Conservation (phyloP, 2,113 vertebrate genomes). For the Saccopteryx leptura region DNA sequence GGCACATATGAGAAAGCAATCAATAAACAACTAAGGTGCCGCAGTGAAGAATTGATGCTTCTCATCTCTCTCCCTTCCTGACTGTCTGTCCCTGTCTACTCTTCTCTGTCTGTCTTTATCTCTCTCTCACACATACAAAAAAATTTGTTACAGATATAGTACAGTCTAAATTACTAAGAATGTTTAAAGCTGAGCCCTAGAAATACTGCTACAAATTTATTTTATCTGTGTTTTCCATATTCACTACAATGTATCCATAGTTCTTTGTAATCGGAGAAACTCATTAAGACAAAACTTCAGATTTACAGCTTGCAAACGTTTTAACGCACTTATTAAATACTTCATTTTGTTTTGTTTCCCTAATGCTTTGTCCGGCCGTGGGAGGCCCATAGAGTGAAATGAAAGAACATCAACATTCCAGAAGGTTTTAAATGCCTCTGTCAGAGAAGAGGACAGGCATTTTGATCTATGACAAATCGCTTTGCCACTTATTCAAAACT, state of each 20-base stretch:
- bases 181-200: not conserved
- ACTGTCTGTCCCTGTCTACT: too few species aligned
- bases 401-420: conserved; percentile 10
- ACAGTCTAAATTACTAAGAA: not conserved
- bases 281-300: not conserved
- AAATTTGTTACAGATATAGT: not conserved
- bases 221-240: not conserved
- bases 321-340: not conserved
- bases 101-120: too few species aligned
- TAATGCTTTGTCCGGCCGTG: not conserved
- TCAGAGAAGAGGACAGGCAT: not conserved
- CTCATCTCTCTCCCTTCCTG: too few species aligned
- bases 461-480: conserved; percentile 73
- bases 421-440: not conserved
- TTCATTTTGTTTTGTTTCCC: not conserved
- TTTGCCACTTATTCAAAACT: conserved; percentile 62
- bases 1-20: too few species aligned
- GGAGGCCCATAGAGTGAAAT: not conserved
- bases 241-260: not conserved
- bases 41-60: too few species aligned
- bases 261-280: conserved; percentile 7
- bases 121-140: too few species aligned
- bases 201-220: not conserved
- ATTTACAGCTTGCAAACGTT: not conserved
- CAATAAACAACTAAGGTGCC: too few species aligned